Percentiles rank a stretch among this genome's conserved stretches.
These are phyloP conservation scores for Loripinus fragilis DNA, from an alignment of 2,888 invertebrate genomes.

Conservation along the genomic window DNA sequence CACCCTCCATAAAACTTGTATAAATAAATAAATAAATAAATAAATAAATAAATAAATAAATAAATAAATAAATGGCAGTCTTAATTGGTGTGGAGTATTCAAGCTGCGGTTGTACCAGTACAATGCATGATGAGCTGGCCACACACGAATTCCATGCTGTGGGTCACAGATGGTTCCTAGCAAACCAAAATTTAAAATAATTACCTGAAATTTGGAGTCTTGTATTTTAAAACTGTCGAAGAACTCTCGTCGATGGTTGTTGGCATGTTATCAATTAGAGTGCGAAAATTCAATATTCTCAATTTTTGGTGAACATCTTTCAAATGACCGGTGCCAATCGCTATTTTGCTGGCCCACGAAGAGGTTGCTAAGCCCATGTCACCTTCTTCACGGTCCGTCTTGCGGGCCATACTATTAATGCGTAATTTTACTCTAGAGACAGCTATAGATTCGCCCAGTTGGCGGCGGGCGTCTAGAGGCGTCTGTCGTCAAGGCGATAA, in stretches of 20 bases:
- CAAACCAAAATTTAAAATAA: too few relatives aligned
- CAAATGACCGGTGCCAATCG: slow-evolving; percentile 59
- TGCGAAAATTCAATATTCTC: slow-evolving; percentile 72
- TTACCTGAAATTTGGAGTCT: slow-evolving; percentile 82
- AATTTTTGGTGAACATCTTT: slow-evolving; percentile 68
- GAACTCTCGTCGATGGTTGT: slow-evolving; percentile 80
- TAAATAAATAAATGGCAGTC: too few relatives aligned
- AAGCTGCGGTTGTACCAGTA: too few relatives aligned
- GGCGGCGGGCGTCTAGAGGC: not conserved
- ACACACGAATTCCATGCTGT: too few relatives aligned
- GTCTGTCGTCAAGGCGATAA: not conserved
- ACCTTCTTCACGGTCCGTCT: slow-evolving; percentile 15
- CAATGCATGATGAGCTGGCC: too few relatives aligned
- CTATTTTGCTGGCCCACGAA: slow-evolving; percentile 42
- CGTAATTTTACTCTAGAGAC: not conserved
- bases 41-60: too few relatives aligned
- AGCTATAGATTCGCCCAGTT: slow-evolving; percentile 8
- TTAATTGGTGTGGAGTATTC: too few relatives aligned
- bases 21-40: too few relatives aligned
- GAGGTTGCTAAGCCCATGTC: slow-evolving; percentile 11
- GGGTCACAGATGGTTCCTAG: too few relatives aligned
- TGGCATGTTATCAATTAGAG: slow-evolving; percentile 79
- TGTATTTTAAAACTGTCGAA: slow-evolving; percentile 79
- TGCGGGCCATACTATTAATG: slow-evolving; percentile 13
- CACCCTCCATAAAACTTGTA: too few relatives aligned